phyloP scores from a whole-genome alignment of 2,888 invertebrate genomes.

The Xestia rhomboidea region DNA sequence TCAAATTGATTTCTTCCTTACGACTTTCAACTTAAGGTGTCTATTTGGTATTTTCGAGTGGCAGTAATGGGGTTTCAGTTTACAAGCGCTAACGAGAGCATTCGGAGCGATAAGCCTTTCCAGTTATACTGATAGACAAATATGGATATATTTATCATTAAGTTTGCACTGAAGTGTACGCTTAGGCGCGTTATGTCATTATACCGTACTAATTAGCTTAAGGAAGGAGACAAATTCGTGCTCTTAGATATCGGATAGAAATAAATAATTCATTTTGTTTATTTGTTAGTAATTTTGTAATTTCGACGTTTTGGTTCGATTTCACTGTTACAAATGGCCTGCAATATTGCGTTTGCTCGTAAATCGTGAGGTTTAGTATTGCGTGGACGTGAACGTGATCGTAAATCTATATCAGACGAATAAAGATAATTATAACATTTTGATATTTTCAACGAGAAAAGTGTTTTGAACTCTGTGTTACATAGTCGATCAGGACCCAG shows the following conservation, averaged over 20 bases:
- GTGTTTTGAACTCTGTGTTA: neutral
- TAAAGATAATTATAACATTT: constrained; percentile 7
- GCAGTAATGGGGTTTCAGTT: constrained; percentile 86
- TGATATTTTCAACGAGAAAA: neutral
- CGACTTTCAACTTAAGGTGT: constrained; percentile 71
- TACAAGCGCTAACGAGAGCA: constrained; percentile 88
- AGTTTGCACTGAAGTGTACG: constrained; percentile 84
- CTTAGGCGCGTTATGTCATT: constrained; percentile 80
- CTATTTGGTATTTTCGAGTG: constrained; percentile 69
- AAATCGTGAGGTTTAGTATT: constrained; percentile 32
- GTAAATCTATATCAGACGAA: constrained; percentile 32
- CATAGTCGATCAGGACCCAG: too few relatives aligned
- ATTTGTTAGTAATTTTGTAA: constrained; percentile 62
- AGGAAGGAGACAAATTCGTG: constrained; percentile 80
- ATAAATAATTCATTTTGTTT: constrained; percentile 68
- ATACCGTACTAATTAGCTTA: constrained; percentile 81
- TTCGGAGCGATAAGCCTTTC: constrained; percentile 85
- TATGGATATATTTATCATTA: constrained; percentile 89
- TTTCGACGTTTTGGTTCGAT: constrained; percentile 51
- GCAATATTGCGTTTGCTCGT: constrained; percentile 23
- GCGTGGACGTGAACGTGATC: constrained; percentile 10
- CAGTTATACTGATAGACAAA: constrained; percentile 89
- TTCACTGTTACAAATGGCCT: constrained; percentile 45
- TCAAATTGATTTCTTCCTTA: constrained; percentile 75
- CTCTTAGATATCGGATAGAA: constrained; percentile 63